Evolutionary conservation across 2,797 vertebrate species (phyloP).

Genomic region (Harpagifer antarcticus): DNA sequence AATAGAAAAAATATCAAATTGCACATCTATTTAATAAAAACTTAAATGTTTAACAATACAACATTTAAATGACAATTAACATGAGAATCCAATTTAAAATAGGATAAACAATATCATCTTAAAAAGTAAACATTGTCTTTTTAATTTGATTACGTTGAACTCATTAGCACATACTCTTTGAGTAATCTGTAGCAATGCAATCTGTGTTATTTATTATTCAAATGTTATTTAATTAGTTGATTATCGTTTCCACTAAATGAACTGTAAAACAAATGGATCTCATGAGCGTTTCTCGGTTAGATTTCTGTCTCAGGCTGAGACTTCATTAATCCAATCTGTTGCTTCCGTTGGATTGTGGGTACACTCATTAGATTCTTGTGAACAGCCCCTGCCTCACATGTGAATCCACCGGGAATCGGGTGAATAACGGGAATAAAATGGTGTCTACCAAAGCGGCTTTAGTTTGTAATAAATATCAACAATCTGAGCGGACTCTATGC

Average conservation of each 20-base stretch:
- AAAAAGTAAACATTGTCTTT: no score
- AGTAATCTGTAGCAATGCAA: no score
- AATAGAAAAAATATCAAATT: not conserved
- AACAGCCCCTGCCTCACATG: not conserved
- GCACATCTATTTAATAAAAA: not conserved
- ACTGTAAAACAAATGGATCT: not conserved
- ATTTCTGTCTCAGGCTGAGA: not conserved
- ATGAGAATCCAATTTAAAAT: no score
- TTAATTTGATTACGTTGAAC: no score
- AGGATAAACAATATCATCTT: no score
- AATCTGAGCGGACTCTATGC: not conserved
- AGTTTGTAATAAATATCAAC: conserved; percentile 7
- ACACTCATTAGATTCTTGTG: not conserved
- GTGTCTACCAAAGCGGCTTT: conserved; percentile 1
- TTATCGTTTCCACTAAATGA: not conserved
- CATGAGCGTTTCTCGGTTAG: not conserved
- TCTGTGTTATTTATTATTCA: not conserved
- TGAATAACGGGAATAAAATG: conserved; percentile 17
- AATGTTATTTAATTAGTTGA: not conserved
- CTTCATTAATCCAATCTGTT: not conserved
- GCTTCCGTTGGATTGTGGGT: not conserved
- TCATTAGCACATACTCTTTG: no score
- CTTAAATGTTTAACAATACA: not conserved
- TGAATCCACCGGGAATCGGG: not conserved
- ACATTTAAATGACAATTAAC: not conserved